Conservation (phyloP, 2,797 vertebrate species). For the Xyrichtys novacula region DNA sequence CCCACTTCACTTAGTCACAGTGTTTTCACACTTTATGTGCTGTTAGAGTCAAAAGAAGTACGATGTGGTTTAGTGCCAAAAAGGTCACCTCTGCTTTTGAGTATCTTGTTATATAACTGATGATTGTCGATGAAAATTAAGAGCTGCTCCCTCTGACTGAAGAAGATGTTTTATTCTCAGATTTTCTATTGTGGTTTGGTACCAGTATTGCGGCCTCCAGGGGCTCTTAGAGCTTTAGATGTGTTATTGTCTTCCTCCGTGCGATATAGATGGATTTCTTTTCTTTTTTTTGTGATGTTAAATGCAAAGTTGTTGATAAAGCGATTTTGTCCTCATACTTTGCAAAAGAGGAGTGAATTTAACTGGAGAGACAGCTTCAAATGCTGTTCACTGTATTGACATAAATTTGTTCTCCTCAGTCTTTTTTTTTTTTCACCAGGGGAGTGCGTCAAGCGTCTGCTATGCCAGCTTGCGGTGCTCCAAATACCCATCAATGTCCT, state of each 20-base stretch:
- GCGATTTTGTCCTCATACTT: not conserved
- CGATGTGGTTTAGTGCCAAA: too few species aligned
- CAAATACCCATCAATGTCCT: constrained; percentile 37
- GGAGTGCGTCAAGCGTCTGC: constrained; percentile 41
- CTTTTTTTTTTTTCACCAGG: constrained; percentile 4
- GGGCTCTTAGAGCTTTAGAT: constrained; percentile 14
- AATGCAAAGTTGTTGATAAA: constrained; percentile 48
- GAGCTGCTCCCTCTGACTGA: not conserved
- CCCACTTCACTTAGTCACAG: not conserved
- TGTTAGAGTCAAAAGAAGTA: not conserved
- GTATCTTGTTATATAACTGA: not conserved
- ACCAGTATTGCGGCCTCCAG: not conserved
- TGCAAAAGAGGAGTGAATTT: constrained; percentile 5
- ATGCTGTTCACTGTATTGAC: constrained; percentile 57
- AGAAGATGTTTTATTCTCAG: not conserved
- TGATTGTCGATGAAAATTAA: not conserved
- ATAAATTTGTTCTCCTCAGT: constrained; percentile 46
- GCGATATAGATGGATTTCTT: not conserved
- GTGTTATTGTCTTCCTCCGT: not conserved
- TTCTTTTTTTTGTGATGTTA: constrained; percentile 18
- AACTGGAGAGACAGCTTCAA: constrained; percentile 54
- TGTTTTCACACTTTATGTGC: not conserved
- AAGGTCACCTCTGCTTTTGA: not conserved
- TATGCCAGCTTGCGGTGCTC: constrained; percentile 45
- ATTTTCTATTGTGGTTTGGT: not conserved